These are phyloP conservation scores for Pavo muticus DNA, from an alignment of 2,113 vertebrate genomes.

Conservation along the genomic window DNA sequence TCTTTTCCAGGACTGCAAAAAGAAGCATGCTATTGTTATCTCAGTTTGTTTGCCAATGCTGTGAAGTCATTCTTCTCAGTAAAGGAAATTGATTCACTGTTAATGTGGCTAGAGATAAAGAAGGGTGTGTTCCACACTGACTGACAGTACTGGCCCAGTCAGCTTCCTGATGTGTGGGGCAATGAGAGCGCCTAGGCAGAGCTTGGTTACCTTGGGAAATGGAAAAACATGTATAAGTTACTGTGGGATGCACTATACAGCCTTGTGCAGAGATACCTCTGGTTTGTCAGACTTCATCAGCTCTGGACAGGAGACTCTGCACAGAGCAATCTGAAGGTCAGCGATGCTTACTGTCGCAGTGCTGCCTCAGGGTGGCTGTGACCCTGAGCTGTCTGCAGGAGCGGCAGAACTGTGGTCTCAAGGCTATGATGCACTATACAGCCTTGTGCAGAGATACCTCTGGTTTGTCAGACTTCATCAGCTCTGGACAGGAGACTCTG, in stretches of 20 bases:
- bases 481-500: background rate
- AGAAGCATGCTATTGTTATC: background rate
- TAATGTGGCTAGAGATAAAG: background rate
- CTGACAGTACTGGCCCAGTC: background rate
- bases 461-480: background rate
- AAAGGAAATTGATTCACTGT: fast-evolving
- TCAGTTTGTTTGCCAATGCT: background rate
- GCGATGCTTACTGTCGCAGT: background rate
- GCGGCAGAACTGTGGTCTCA: background rate
- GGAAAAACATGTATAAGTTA: fast-evolving
- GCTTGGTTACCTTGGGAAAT: background rate
- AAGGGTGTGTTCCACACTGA: fast-evolving
- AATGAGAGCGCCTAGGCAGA: background rate
- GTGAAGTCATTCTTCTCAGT: background rate
- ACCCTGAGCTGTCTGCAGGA: background rate
- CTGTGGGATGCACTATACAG: background rate
- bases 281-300: background rate
- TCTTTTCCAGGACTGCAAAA: background rate
- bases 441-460: background rate
- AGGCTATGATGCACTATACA: background rate
- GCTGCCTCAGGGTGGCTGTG: background rate
- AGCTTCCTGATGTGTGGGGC: background rate
- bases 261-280: background rate
- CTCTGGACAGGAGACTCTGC: background rate
- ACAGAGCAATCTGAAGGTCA: background rate